Base-by-base conservation (phyloP, 2,797 vertebrate genomes). In the Lophura swinhoii region DNA sequence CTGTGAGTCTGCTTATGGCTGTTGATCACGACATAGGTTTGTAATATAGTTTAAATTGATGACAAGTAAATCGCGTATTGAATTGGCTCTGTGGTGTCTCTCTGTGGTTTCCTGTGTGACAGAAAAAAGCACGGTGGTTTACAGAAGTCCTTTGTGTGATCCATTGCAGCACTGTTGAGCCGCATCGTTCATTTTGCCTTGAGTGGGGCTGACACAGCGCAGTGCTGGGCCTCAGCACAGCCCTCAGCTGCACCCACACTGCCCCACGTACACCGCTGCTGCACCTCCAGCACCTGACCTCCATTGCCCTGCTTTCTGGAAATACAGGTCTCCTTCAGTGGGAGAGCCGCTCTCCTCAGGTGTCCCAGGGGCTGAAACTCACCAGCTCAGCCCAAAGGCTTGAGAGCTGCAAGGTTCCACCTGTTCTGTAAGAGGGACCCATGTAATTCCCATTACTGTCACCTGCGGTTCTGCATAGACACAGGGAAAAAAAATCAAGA, bases 111-210 rank as follows among this genome's bases (percentile, higher is more conserved):
- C 62, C 28, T 31, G 39, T 5, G 62, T 64, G 62, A 8, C 7
- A 33, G 21, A 14, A 8, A 5, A 7, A 75, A 68, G 33, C 7
- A 3, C 17, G 1, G 9, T 0, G 0, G 9, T n/a, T 67, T 71
- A 53, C 55, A 58, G 86, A 60, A 31, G 14, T 31, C 13, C 14
- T 59, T 46, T 17, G 49, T 22, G 49, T 14, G 10, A 10, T 48
- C 3, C 20, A 6, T 9, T 59, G 74, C 39, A 43, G 1, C 15
- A 29, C 53, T 26, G 1, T 39, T 12, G 4, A 0, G 3, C 39
- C 5, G 14, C 48, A 2, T n/a, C 10, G 1, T 4, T 43, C 14
- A 1, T 33, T 66, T 16, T 51, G 41, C 28, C 20, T 11, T 43
- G 70, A 31, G 5, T 14, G 35, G 10, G 9, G 10, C 0, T 6